Conservation (phyloP, 2,888 invertebrate genomes). For the Spodoptera exigua region DNA sequence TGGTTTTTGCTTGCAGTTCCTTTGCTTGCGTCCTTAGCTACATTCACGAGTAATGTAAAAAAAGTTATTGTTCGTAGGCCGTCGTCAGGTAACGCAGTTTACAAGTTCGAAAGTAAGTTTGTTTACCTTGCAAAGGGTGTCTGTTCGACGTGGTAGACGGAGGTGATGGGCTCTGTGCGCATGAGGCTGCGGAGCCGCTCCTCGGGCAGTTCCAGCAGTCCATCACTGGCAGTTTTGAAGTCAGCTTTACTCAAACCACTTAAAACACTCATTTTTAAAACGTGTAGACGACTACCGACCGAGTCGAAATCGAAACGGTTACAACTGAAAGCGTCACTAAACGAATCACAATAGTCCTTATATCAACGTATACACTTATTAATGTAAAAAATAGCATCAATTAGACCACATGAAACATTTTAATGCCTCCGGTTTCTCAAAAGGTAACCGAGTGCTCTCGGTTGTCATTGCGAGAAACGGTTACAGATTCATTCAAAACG, state of each 20-base stretch:
- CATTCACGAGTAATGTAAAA: constrained; percentile 31
- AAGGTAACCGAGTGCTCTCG: constrained; percentile 88
- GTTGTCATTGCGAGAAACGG: constrained; percentile 89
- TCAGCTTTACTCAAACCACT: constrained; percentile 89
- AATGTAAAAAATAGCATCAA: constrained; percentile 80
- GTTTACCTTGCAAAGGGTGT: constrained; percentile 95
- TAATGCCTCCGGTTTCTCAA: constrained; percentile 88
- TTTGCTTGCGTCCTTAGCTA: constrained; percentile 35
- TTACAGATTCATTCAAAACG: constrained; percentile 83
- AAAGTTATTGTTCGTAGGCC: constrained; percentile 32
- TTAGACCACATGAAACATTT: constrained; percentile 88
- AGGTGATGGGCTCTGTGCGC: constrained; percentile 92
- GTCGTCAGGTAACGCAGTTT: constrained; percentile 31
- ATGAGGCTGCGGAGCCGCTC: constrained; percentile 91
- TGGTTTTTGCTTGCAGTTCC: constrained; percentile 45
- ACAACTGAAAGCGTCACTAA: constrained; percentile 81
- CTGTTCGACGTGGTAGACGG: constrained; percentile 94
- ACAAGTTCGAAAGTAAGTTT: constrained; percentile 61
- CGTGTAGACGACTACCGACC: constrained; percentile 85
- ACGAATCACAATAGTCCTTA: constrained; percentile 87
- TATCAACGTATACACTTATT: constrained; percentile 87
- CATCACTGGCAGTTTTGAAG: constrained; percentile 91
- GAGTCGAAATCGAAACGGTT: constrained; percentile 75
- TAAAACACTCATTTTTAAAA: constrained; percentile 87
- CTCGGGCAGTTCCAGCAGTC: constrained; percentile 92